Conservation (phyloP, 2,797 vertebrate genomes). For the Bradypus variegatus region DNA sequence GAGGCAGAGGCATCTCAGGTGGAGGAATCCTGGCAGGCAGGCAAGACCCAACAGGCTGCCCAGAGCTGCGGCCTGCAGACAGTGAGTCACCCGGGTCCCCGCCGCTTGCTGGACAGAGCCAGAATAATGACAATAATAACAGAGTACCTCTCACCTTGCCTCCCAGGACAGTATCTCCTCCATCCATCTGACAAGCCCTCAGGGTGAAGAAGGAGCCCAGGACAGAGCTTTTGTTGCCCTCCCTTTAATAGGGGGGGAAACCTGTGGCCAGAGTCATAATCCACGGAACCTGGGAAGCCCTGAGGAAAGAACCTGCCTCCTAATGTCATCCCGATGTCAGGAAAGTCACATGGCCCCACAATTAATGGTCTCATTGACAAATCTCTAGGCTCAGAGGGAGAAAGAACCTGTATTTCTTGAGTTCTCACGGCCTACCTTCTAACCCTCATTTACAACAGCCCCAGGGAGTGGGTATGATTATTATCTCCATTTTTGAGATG, state of each 20-base stretch:
- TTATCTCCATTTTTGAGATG: neutral
- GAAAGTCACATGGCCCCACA: neutral
- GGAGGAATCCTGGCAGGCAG: neutral
- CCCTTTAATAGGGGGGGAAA: slow-evolving; percentile 1
- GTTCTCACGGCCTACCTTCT: neutral
- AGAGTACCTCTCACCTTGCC: slow-evolving; percentile 59
- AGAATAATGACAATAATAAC: slow-evolving; percentile 64
- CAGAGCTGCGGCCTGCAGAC: slow-evolving; percentile 32
- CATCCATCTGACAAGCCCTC: slow-evolving; percentile 47
- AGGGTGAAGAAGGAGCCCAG: slow-evolving; percentile 27
- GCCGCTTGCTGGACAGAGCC: slow-evolving; percentile 62
- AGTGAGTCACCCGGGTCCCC: slow-evolving; percentile 58
- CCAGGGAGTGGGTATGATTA: neutral
- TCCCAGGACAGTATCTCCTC: slow-evolving; percentile 38
- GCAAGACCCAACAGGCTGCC: slow-evolving; percentile 44
- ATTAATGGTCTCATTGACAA: neutral
- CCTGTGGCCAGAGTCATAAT: neutral
- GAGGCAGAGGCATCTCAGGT: neutral
- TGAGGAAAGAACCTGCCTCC: neutral
- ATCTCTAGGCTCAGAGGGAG: neutral
- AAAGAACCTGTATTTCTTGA: neutral
- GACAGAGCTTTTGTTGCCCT: slow-evolving; percentile 1
- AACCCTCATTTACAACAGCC: neutral
- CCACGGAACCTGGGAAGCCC: neutral
- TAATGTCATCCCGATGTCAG: neutral